A percentile compares a stretch with the other conserved stretches of the same genome.
These are phyloP conservation scores for Spodoptera litura DNA, from an alignment of 1,140 invertebrate genomes.

Conservation along the genomic window DNA sequence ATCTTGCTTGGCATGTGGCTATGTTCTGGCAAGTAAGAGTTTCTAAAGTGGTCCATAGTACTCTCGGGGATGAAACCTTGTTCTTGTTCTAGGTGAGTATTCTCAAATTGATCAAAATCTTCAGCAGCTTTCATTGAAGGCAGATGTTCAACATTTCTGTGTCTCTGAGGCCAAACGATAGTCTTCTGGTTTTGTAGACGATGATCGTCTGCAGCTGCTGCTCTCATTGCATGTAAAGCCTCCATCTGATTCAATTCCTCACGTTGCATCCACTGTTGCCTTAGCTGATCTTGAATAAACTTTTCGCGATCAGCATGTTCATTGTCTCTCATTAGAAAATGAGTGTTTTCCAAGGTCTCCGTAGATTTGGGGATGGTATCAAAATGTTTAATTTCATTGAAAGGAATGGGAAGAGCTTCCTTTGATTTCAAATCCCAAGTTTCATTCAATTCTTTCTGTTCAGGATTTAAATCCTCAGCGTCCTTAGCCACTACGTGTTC, in stretches of 20 bases:
- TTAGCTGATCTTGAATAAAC: not conserved
- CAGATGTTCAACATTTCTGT: conserved; percentile 38
- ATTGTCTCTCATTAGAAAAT: conserved; percentile 3
- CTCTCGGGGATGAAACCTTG: not conserved
- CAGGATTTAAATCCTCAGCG: not conserved
- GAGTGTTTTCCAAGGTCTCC: not conserved
- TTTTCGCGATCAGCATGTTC: conserved; percentile 3
- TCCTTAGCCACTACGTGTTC: not conserved
- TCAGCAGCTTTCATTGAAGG: conserved; percentile 10
- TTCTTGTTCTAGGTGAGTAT: not conserved
- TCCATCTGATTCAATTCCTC: not conserved
- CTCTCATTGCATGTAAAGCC: conserved; percentile 3
- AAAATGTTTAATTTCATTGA: not conserved
- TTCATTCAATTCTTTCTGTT: not conserved
- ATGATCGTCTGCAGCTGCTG: conserved; percentile 17
- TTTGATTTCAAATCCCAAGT: not conserved
- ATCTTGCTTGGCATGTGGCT: conserved; percentile 15
- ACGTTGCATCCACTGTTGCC: not conserved
- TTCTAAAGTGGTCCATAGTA: conserved; percentile 27
- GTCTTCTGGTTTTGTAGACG: conserved; percentile 1
- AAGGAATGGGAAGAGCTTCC: not conserved
- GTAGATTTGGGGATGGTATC: conserved; percentile 1
- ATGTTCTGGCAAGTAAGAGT: conserved; percentile 2
- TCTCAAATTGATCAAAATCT: conserved; percentile 29
- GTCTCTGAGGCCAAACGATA: conserved; percentile 28